Base-by-base conservation (phyloP, 2,888 invertebrate species). In the Cryptus armator region DNA sequence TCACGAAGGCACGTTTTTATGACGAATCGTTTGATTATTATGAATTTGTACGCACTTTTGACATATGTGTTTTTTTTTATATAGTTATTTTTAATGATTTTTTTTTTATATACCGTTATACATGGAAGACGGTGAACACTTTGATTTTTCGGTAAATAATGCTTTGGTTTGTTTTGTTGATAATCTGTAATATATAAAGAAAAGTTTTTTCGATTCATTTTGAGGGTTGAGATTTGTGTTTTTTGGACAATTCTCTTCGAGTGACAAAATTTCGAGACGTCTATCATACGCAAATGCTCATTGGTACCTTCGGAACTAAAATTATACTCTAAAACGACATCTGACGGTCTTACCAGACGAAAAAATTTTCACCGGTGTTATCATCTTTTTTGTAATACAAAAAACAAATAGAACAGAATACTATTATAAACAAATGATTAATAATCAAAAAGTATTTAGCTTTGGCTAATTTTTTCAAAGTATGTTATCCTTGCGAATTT, bases 81-180 rank as follows among this genome's bases (percentile, higher is more conserved):
- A 51, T 64, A 16, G 24, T 29, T 66, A 4, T 48, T 59, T 16
- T 44, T 12, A 46, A 12, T 19, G 46, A 75, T n/a, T n/a, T 44
- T 29, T 68, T 62, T 24, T 71, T 67, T 14, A 76, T 59, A 37
- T 44, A 56, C 24, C 14, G 59, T 37, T 14, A n/a, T 56, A 59
- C 16, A 16, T 75, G 80, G 77, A 81, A 84, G 77, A 81, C 76
- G 84, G 14, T 72, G 84, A 76, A 81, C 78, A 78, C 77, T 78
- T 78, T 75, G 64, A 74, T 84, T 62, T 62, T 56, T 68, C n/a
- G 43, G 37, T 68, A 2, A 72, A 59, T 67, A 51, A 74, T 24
- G 16, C 48, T 53, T 44, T 12, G 37, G 44, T 46, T 81, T 6
- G 44, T 48, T 74, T 46, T 59, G 14, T 77, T 46, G 24, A n/a